Percentiles rank a stretch among this genome's conserved stretches.
Evolutionary conservation across 2,797 vertebrate genomes (phyloP).

Genomic region (Gymnothorax reevesii): DNA sequence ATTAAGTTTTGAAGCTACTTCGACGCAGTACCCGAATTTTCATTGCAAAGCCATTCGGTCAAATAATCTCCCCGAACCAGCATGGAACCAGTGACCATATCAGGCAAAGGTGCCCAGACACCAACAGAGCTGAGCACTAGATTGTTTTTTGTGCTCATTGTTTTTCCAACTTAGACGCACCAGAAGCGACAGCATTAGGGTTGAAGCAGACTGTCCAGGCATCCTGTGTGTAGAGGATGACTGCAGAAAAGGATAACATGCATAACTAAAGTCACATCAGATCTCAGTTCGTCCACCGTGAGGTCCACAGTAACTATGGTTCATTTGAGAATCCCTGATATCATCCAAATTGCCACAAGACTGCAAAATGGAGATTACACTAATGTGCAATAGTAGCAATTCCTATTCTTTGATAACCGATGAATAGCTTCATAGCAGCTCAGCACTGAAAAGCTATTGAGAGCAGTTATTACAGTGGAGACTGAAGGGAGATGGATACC

Average conservation of each 20-base stretch:
- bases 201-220: neutral
- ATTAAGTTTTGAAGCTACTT: too few relatives aligned
- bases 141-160: neutral
- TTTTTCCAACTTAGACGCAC: neutral
- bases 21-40: too few relatives aligned
- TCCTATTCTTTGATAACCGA: too few relatives aligned
- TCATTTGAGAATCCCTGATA: too few relatives aligned
- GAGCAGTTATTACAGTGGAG: neutral
- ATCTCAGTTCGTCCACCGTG: neutral
- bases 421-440: neutral
- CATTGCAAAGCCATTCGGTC: neutral
- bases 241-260: neutral
- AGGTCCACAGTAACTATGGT: neutral
- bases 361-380: too few relatives aligned
- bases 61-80: neutral
- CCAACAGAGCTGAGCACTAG: neutral
- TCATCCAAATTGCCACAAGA: too few relatives aligned
- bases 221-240: neutral
- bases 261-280: neutral
- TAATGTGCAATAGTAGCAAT: too few relatives aligned
- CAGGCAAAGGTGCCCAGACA: neutral
- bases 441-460: neutral
- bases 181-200: neutral
- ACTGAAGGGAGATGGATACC: neutral
- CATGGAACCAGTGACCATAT: too few relatives aligned